A percentile compares a stretch with the other conserved stretches of the same genome.
Evolutionary conservation across 2,888 invertebrate genomes (phyloP).

Genomic region (Polylopha cassiicola): DNA sequence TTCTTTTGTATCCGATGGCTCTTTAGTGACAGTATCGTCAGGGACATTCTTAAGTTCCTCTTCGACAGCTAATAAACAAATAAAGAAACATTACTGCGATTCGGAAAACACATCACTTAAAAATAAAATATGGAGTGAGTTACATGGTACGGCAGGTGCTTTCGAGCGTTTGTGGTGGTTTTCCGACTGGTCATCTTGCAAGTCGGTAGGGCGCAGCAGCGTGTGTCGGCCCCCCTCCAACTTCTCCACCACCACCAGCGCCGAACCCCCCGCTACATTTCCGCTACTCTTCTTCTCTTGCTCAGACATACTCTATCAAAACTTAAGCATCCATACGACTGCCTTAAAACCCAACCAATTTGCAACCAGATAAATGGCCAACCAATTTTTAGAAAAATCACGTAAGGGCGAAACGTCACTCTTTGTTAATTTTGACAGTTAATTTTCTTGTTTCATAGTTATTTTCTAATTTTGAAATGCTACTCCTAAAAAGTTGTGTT

Average conservation of each 20-base stretch:
- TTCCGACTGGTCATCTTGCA: conserved; percentile 42
- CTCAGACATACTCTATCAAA: conserved; percentile 54
- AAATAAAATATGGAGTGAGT: conserved; percentile 20
- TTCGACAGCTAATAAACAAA: conserved; percentile 35
- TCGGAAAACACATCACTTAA: neutral
- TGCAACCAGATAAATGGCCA: conserved; percentile 44
- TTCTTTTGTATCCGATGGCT: conserved; percentile 33
- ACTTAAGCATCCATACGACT: conserved; percentile 52
- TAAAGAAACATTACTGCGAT: conserved; percentile 5
- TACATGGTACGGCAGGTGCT: conserved; percentile 56
- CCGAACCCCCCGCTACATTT: conserved; percentile 29
- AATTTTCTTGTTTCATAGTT: conserved; percentile 47
- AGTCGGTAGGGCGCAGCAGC: conserved; percentile 42
- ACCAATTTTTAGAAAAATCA: conserved; percentile 51
- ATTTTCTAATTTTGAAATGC: conserved; percentile 59
- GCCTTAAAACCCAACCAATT: conserved; percentile 43
- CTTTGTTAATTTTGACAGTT: conserved; percentile 61
- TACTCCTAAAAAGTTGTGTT: conserved; percentile 31
- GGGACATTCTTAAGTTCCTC: conserved; percentile 43
- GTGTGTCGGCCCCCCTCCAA: conserved; percentile 41
- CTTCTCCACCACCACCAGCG: conserved; percentile 47
- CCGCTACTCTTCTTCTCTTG: conserved; percentile 49
- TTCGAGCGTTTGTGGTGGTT: conserved; percentile 47
- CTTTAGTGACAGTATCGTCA: conserved; percentile 26
- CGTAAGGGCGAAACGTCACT: conserved; percentile 57